Base-by-base conservation (phyloP, 1,140 invertebrate species). In the Anoplophora glabripennis region DNA sequence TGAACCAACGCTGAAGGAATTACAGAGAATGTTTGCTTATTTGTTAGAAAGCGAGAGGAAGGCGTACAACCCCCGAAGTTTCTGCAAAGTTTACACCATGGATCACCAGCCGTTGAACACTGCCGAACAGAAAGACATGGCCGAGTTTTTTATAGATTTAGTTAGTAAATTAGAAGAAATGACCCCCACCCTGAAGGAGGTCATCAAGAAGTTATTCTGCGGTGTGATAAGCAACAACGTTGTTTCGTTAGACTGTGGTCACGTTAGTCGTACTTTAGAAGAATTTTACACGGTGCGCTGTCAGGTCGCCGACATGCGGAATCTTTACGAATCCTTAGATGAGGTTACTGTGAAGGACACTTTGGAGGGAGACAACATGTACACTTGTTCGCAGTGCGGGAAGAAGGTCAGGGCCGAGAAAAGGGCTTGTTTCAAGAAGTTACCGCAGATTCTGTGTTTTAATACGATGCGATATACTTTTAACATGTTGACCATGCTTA, bases 401-500 rank as follows among this genome's bases (percentile, higher is more conserved):
- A 92, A 90, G 69, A 96, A 96, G 84, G 94, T 96, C 12, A 79
- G 94, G 40, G 94, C 94, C 0, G 94, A 97, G 73, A 96, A 96
- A 76, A 79, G 94, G 47, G 94, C 94, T 0, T 97, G 94, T 76
- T 96, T 97, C 70, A 96, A 95, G 70, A 93, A 93, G 68, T 75
- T 98, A 9, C 94, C 95, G 0, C 87, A 91, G 54, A 96, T 97
- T 59, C 76, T 98, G 11, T 96, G 94, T 71, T 96, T 97, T 72
- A 98, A 98, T 73, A 98, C 94, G 0, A 96, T 98, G 94, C 82
- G 94, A n/a, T 98, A 97, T 66, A 95, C 94, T 0, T 98, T 97
- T 73, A 97, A 97, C 75, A 96, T 97, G 94, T 83, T 95, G 0
- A 97, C 94, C 0, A 96, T 97, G 93, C 81, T 93, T 8, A 96